Percentiles rank a stretch among this genome's conserved stretches.
Evolutionary conservation across 2,797 vertebrate species (phyloP).

Genomic region (Lophotriccus pileatus): DNA sequence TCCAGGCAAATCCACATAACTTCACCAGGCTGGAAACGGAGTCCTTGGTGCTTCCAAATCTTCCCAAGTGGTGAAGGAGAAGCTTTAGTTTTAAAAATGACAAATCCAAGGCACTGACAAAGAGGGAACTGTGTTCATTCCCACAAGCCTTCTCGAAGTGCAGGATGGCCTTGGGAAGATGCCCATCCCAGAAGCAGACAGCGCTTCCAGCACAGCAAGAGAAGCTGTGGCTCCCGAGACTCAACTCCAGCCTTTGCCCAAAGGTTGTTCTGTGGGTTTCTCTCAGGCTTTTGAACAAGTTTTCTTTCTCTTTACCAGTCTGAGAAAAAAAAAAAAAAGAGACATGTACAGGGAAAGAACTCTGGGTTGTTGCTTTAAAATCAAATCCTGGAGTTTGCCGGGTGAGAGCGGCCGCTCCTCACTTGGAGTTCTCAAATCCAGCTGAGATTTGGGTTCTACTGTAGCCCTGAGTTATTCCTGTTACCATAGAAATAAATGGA

Average conservation of each 20-base stretch:
- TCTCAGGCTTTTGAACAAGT: not conserved
- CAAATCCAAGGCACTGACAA: not conserved
- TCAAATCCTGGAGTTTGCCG: not conserved
- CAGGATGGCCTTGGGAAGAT: not conserved
- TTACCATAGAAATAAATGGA: slow-evolving; percentile 42
- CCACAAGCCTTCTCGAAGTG: not conserved
- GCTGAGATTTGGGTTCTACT: not conserved
- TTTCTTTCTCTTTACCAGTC: not conserved
- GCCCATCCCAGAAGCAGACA: not conserved
- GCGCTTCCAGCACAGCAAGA: accelerated
- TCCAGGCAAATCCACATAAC: not conserved
- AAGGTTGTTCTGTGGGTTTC: not conserved
- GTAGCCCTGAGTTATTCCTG: not conserved
- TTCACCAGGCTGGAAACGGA: not conserved
- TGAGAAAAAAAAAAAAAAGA: not conserved
- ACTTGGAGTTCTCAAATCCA: not conserved
- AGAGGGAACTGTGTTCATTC: not conserved
- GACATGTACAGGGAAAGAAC: not conserved
- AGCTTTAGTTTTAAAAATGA: not conserved
- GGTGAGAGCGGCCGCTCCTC: not conserved
- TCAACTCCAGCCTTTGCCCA: not conserved
- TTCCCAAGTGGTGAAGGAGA: not conserved
- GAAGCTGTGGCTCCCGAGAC: not conserved
- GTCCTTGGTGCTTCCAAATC: not conserved
- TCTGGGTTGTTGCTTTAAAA: not conserved